Base-by-base conservation (phyloP, 2,113 vertebrate species). In the Odocoileus virginianus region DNA sequence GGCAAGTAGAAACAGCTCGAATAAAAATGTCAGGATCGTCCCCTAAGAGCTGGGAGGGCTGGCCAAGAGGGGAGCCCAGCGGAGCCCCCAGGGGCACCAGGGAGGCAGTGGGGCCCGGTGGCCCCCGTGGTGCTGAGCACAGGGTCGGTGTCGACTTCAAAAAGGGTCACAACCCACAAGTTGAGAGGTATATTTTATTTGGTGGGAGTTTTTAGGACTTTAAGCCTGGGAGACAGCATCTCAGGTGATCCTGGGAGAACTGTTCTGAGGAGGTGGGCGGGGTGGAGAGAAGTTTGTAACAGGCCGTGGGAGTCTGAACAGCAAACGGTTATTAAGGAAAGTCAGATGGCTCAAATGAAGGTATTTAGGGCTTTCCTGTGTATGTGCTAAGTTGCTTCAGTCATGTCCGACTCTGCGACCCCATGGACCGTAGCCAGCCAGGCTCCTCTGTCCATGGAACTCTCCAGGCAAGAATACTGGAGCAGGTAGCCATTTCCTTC, bases 281-380 rank as follows among this genome's bases (percentile, higher is more conserved):
- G 67, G 67, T 21, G 2, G n/a, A 40, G n/a, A 23, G n/a, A 71
- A 71, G n/a, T 40, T 40, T 40, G 19, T 40, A 40, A 23, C 67
- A 23, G 12, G n/a, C 10, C 2, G 1, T 40, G 10, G 19, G 2
- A 71, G 67, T 40, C 67, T 71, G n/a, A 40, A 40, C n/a, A 40
- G n/a, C 67, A 23, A 40, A 23, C 2, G 10, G 11, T 6, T 23
- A 12, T 6, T 23, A 12, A 40, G n/a, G 67, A 23, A 23, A 12
- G 67, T n/a, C n/a, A 21, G n/a, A 5, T 1, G 1, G 6, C 19
- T 12, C 19, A 6, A 6, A 11, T 10, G 1, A 11, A 12, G 67
- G 67, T 11, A 6, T 6, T 12, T 2, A 6, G n/a, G 2, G 5
- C 67, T 6, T 40, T 12, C 5, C n/a, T 21, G 0, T 3, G 19